Evolutionary conservation across 23 tunicate genomes (phyloP).

Genomic region (Phallusia fumigata): DNA sequence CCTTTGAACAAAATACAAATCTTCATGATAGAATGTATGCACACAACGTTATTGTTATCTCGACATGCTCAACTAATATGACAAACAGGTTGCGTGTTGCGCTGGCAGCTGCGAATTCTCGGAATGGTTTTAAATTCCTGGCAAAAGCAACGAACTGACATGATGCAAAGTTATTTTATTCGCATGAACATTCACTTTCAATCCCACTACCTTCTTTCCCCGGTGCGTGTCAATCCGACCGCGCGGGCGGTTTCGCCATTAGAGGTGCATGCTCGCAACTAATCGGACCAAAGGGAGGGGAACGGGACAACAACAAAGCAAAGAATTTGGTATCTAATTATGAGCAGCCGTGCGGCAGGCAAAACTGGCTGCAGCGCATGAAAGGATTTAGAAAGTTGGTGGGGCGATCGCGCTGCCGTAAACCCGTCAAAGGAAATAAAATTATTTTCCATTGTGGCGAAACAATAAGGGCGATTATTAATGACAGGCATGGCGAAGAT

Average conservation of each 20-base stretch:
- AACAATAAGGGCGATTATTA: slow-evolving; percentile 6
- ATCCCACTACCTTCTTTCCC: neutral
- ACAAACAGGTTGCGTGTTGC: too few relatives aligned
- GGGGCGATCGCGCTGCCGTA: neutral
- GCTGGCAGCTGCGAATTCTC: too few relatives aligned
- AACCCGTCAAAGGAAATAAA: slow-evolving; percentile 7
- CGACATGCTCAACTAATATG: too few relatives aligned
- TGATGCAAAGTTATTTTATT: neutral
- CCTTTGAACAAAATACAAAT: neutral
- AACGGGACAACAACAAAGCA: slow-evolving; percentile 1
- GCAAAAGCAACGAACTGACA: neutral
- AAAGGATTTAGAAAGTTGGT: neutral
- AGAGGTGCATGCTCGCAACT: slow-evolving; percentile 1
- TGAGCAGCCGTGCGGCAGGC: neutral
- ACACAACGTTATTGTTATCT: too few relatives aligned
- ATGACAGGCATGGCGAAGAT: neutral
- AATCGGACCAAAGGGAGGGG: neutral
- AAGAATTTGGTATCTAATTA: slow-evolving; percentile 9
- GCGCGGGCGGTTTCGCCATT: slow-evolving; percentile 1
- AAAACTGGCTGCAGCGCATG: neutral
- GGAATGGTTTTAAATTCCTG: neutral
- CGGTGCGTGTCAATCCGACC: neutral
- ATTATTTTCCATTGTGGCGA: slow-evolving; percentile 7
- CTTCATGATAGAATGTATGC: too few relatives aligned
- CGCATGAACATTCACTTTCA: neutral